Evolutionary conservation across 2,888 invertebrate species (phyloP).

Genomic region (Caenorhabditis doughertyi): DNA sequence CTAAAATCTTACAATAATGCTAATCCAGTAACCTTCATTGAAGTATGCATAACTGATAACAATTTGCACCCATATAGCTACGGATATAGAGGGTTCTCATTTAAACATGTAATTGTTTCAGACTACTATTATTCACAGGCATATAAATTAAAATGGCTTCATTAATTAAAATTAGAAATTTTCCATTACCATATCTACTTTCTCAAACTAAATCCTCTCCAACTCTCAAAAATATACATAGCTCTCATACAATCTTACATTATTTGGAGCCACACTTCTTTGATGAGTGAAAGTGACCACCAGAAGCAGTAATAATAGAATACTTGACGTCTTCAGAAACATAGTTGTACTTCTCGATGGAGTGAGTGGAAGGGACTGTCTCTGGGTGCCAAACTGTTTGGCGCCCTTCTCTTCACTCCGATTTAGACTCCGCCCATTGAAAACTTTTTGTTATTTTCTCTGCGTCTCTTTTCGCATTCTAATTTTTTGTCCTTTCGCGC

Average conservation of each 20-base stretch:
- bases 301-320: constrained; percentile 9
- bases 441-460: constrained; percentile 14
- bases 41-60: no score
- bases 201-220: no score
- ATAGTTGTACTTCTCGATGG: constrained; percentile 29
- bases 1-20: not conserved
- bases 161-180: no score
- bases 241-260: no score
- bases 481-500: constrained; percentile 15
- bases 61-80: no score
- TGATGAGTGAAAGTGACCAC: constrained; percentile 8
- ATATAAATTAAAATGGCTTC: no score
- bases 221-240: no score
- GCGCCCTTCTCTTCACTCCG: constrained; percentile 37
- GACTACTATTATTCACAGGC: no score
- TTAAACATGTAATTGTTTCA: no score
- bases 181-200: no score
- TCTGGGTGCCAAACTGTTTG: constrained; percentile 52
- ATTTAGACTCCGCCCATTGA: constrained; percentile 37
- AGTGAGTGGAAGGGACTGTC: constrained; percentile 22
- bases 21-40: no score
- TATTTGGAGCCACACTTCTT: constrained; percentile 40
- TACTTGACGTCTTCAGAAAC: constrained; percentile 25
- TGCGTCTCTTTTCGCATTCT: constrained; percentile 32
- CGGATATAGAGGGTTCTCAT: no score